Evolutionary conservation across 2,797 vertebrate genomes (phyloP), one percentile per base, ranked within the genome.

Genomic region (Falco naumanni): DNA sequence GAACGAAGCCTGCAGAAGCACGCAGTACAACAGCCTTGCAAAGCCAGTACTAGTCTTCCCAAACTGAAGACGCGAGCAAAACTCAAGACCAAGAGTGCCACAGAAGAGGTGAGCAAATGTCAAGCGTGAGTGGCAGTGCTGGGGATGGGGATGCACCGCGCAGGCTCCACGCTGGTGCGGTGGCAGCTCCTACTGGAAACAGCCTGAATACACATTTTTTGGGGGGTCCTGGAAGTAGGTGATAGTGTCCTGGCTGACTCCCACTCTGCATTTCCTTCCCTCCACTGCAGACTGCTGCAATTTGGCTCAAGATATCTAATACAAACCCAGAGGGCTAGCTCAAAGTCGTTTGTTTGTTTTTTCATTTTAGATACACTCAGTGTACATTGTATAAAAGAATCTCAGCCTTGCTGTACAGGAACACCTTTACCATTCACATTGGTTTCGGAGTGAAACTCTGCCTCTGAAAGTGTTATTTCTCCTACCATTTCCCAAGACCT

Each of bases 121-220:
- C 15, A 13, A 31, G 31, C 5, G 16, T 56, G 80, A 89, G 63
- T 31, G 86, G 43, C 86, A 82, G 74, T 15, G 28, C 54, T 41
- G 9, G 33, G n/a, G 51, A 39, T 13, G 41, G 28, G 9, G 12
- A 9, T 11, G 57, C 24, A 37, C 34, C 4, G 2, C 0, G 2
- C 45, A 14, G 61, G n/a, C 48, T 84, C 14, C 48, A 31, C 78
- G 54, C 39, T 71, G 66, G 47, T 70, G 59, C 0, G 0, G 2
- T 2, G 45, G 25, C 61, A 61, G 24, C 6, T 72, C 14, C 1
- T 1, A 1, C 10, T 72, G n/a, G 9, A 45, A 76, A 69, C 31
- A 43, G 24, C n/a, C 50, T 31, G 21, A 61, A 48, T 1, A 6
- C 2, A 15, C 9, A 31, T 79, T 71, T 72, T 60, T 25, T 8